Conservation (phyloP, 2,113 vertebrate genomes). For the Ornithorhynchus anatinus region DNA sequence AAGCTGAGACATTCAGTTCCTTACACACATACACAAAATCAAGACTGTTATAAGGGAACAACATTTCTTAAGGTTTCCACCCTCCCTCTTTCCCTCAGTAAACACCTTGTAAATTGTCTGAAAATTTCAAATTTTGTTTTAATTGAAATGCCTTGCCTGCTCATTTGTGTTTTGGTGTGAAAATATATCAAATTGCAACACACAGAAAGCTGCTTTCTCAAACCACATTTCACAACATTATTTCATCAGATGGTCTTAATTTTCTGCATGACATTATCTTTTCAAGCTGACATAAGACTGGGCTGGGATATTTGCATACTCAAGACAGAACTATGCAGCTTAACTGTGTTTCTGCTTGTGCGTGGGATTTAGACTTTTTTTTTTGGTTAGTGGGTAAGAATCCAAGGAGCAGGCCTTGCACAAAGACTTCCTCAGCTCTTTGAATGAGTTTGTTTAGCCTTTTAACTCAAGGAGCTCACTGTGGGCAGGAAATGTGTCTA, state of each 20-base stretch:
- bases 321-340: constrained; percentile 38
- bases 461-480: too few relatives aligned
- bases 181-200: constrained; percentile 45
- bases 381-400: constrained; percentile 31
- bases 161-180: constrained; percentile 49
- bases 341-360: constrained; percentile 45
- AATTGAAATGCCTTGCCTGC: constrained; percentile 45
- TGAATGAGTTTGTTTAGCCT: constrained; percentile 32
- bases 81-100: constrained; percentile 32
- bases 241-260: constrained; percentile 68
- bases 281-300: constrained; percentile 57
- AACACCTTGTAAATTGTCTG: constrained; percentile 52
- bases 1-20: constrained; percentile 42
- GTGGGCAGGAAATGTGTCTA: too few relatives aligned
- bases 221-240: constrained; percentile 56
- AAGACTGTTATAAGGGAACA: constrained; percentile 31
- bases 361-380: constrained; percentile 45
- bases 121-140: constrained; percentile 55
- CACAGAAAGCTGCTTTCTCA: constrained; percentile 47
- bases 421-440: constrained; percentile 22
- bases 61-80: constrained; percentile 5
- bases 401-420: constrained; percentile 42
- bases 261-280: constrained; percentile 65
- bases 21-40: constrained; percentile 25
- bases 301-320: constrained; percentile 59